phyloP scores from a whole-genome alignment of 2,797 vertebrate genomes.

The Hypotaenidia okinawae region DNA sequence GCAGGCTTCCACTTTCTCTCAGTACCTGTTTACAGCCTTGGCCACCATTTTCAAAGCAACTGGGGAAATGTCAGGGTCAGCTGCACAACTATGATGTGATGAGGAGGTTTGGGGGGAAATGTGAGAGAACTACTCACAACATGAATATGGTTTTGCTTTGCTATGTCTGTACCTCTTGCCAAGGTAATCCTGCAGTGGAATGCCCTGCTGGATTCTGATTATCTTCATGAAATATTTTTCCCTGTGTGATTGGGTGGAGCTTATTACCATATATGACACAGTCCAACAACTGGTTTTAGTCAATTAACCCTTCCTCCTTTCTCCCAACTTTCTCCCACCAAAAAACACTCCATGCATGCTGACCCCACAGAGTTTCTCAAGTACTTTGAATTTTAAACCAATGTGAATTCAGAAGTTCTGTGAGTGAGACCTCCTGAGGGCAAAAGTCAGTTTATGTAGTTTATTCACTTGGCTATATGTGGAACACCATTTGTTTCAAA shows the following conservation, averaged over 20 bases:
- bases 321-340: background rate
- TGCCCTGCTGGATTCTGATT: background rate
- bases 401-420: background rate
- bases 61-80: background rate
- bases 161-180: background rate
- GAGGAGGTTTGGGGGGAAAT: background rate
- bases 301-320: background rate
- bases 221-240: background rate
- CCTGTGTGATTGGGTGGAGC: background rate
- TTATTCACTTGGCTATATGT: background rate
- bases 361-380: background rate
- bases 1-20: background rate
- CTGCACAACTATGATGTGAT: background rate
- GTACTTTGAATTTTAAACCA: background rate
- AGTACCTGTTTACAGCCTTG: background rate
- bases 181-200: background rate
- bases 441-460: background rate
- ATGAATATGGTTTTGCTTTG: background rate
- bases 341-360: background rate
- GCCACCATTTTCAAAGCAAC: conserved; percentile 5
- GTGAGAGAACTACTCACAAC: background rate
- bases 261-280: background rate
- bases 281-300: background rate
- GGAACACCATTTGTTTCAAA: conserved; percentile 35
- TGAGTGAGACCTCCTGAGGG: background rate